Evolutionary conservation across 1,140 invertebrate species (phyloP), one percentile per base, ranked within the genome.

Genomic region (Heliconius hewitsoni): DNA sequence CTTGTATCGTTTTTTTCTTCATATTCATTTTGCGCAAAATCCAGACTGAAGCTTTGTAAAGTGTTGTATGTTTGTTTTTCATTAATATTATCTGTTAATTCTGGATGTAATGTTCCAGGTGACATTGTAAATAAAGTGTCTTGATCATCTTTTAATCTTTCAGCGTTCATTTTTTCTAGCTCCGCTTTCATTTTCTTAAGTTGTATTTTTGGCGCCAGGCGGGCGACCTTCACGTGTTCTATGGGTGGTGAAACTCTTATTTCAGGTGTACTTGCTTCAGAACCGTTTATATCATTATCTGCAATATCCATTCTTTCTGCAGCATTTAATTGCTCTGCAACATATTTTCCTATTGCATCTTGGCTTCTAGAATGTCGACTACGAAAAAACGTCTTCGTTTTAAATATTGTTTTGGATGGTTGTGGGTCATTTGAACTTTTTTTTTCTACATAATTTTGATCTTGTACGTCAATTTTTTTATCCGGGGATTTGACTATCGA

Each of bases 321-420:
- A n/a, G 91, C 87, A 81, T 93, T 94, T 71, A 94, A 78, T 79
- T 94, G 93, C 77, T 94, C 94, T 52, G 94, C 93, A 1, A 95
- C 92, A 85, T 95, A 95, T 85, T 95, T 95, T 74, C 93, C 94
- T 83, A 95, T 95, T 70, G 94, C 94, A 88, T 95, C 94, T 89
- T 95, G 94, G 81, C 94, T 95, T 88, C 94, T 90, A 78, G 94
- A 95, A 81, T 95, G 94, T 83, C 94, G 84, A 86, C 94, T 95
- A 73, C 94, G 91, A 94, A 95, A 95, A 95, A 95, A 95, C 78
- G 93, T 95, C 89, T 94, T 95, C 1, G 93, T 92, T 84, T 93
- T 95, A 86, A 95, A 95, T 84, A 95, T 95, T 71, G 92, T 91
- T 90, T 94, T 94, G 77, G 88, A 82, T 30, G 90, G 83, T 95